Conservation (phyloP, 2,113 vertebrate genomes). For the Opisthocomus hoazin region DNA sequence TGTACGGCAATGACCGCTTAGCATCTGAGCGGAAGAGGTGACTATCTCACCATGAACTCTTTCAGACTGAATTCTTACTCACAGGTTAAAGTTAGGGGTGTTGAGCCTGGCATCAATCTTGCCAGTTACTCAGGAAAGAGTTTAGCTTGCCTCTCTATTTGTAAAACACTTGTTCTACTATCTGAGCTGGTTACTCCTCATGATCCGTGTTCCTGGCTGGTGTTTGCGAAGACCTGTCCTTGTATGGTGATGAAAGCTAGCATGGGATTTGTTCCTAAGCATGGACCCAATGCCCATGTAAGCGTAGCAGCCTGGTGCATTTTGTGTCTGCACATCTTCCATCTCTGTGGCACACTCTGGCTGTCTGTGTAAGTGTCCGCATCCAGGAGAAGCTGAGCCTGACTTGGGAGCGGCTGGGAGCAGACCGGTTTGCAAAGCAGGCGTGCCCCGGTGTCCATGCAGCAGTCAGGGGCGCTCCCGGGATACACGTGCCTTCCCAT, state of each 20-base stretch:
- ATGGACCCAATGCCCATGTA: not conserved
- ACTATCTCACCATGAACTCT: not conserved
- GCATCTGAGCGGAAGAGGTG: not conserved
- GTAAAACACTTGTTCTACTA: not conserved
- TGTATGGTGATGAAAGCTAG: not conserved
- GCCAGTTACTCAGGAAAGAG: not conserved
- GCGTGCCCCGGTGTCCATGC: accelerated
- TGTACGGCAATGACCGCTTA: not conserved
- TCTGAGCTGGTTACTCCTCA: not conserved
- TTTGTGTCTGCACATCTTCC: not conserved
- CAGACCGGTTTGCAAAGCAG: not conserved
- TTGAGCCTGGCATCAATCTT: not conserved
- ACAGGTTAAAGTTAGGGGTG: not conserved
- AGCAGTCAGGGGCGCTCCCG: not conserved
- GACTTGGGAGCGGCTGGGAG: not conserved
- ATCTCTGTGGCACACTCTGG: not conserved
- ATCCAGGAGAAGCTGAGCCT: not conserved
- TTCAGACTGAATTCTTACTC: not conserved
- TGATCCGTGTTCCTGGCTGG: not conserved
- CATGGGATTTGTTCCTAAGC: not conserved
- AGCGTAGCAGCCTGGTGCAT: accelerated
- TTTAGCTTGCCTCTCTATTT: not conserved
- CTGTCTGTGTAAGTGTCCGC: too few species aligned
- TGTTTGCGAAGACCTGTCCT: not conserved
- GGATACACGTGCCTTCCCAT: accelerated